Evolutionary conservation across 2,113 vertebrate genomes (phyloP).

Genomic region (Bombycilla garrulus): DNA sequence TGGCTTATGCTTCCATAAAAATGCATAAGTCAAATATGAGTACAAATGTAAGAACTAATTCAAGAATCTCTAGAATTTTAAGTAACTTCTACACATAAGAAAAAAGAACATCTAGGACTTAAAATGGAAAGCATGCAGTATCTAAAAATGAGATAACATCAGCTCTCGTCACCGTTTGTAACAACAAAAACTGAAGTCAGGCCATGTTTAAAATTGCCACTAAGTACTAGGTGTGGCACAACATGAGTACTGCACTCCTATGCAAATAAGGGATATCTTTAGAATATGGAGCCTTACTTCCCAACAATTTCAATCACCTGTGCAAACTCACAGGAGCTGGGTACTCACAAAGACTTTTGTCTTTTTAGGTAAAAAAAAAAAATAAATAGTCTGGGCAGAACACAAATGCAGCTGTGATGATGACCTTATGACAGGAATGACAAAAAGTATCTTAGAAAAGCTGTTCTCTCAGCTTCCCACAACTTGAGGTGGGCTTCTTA

Average conservation of each 20-base stretch:
- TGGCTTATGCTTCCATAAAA: background rate
- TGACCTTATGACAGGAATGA: background rate
- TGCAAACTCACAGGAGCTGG: background rate
- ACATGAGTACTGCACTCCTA: background rate
- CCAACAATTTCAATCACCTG: background rate
- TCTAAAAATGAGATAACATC: background rate
- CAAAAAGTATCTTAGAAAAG: background rate
- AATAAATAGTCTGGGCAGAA: background rate
- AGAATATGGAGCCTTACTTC: background rate
- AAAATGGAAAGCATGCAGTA: background rate
- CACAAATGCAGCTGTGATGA: background rate
- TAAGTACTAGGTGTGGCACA: background rate
- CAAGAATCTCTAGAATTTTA: background rate
- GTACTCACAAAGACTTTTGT: background rate
- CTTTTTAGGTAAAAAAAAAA: background rate
- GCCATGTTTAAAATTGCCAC: background rate
- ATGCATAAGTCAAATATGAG: background rate
- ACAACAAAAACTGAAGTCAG: background rate
- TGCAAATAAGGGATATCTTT: background rate
- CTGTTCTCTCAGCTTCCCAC: background rate
- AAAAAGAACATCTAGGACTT: background rate
- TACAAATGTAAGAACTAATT: background rate
- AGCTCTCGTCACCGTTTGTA: background rate
- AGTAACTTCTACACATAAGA: background rate
- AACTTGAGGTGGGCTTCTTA: background rate